Evolutionary conservation across 2,113 vertebrate genomes (phyloP).

Genomic region (Aix galericulata): DNA sequence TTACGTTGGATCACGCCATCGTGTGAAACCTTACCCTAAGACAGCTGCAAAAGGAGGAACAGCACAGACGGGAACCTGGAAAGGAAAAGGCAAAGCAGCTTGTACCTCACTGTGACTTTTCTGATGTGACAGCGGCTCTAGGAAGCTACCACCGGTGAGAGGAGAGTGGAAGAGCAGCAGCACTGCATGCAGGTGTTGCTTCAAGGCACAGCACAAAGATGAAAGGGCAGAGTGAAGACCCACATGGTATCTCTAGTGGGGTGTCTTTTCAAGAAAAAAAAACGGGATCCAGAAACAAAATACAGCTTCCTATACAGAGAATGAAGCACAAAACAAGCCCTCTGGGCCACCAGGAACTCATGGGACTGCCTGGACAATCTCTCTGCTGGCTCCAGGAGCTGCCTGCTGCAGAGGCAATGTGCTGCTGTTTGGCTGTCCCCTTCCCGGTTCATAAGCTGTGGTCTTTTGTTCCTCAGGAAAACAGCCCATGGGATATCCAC

Average conservation of each 20-base stretch:
- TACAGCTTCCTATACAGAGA: not conserved
- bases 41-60: conserved; percentile 21
- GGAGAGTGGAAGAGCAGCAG: not conserved
- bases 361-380: not conserved
- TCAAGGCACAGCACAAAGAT: not conserved
- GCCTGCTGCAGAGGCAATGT: not conserved
- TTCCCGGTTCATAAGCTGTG: not conserved
- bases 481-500: accelerated
- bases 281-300: not conserved
- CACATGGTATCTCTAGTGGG: accelerated
- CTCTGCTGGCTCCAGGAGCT: not conserved
- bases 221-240: not conserved
- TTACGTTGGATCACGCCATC: accelerated
- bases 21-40: conserved; percentile 32
- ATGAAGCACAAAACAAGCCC: not conserved
- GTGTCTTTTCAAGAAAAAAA: not conserved
- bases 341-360: not conserved
- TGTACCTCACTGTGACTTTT: not conserved
- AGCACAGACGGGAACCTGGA: not conserved
- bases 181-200: not conserved
- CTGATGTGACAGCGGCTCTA: accelerated
- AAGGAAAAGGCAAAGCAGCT: not conserved
- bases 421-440: accelerated
- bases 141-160: not conserved
- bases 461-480: not conserved